phyloP scores from a whole-genome alignment of 2,888 invertebrate species.

The Nomada hirtipes region DNA sequence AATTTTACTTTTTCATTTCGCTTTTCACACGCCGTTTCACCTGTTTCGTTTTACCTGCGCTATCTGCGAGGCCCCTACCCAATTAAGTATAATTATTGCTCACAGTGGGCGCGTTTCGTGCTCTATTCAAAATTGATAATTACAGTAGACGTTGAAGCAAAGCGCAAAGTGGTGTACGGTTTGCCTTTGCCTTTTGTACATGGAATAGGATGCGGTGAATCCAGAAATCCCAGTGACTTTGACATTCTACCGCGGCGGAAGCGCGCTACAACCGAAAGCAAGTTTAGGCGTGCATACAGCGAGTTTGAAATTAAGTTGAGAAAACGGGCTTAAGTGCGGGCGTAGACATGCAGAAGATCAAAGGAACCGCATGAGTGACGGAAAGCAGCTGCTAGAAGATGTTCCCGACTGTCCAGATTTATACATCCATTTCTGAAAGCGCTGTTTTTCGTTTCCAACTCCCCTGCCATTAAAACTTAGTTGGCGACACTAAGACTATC shows the following conservation, averaged over 20 bases:
- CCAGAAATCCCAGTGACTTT: constrained; percentile 33
- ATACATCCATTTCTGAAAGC: constrained; percentile 67
- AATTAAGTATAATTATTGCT: too few relatives aligned
- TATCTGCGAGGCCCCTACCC: too few relatives aligned
- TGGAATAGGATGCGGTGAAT: constrained; percentile 18
- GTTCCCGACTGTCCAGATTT: constrained; percentile 73
- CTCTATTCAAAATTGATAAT: background rate
- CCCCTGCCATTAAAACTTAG: constrained; percentile 33
- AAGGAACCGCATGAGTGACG: constrained; percentile 81
- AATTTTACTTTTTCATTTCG: too few relatives aligned
- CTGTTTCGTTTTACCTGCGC: too few relatives aligned
- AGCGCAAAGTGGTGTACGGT: background rate
- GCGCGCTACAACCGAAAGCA: constrained; percentile 25
- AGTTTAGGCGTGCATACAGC: constrained; percentile 38
- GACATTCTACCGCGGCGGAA: constrained; percentile 45
- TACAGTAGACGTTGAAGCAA: background rate
- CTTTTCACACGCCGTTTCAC: too few relatives aligned
- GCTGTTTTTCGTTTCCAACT: constrained; percentile 19
- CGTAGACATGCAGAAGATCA: constrained; percentile 76
- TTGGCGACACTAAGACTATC: constrained; percentile 27
- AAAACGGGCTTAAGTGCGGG: constrained; percentile 75
- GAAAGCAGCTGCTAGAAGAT: constrained; percentile 81
- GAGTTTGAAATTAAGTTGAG: constrained; percentile 75
- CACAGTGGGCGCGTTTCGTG: too few relatives aligned
- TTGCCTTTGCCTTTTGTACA: constrained; percentile 1